Evolutionary conservation across 2,888 invertebrate genomes (phyloP).

Genomic region (Eretmocerus hayati): DNA sequence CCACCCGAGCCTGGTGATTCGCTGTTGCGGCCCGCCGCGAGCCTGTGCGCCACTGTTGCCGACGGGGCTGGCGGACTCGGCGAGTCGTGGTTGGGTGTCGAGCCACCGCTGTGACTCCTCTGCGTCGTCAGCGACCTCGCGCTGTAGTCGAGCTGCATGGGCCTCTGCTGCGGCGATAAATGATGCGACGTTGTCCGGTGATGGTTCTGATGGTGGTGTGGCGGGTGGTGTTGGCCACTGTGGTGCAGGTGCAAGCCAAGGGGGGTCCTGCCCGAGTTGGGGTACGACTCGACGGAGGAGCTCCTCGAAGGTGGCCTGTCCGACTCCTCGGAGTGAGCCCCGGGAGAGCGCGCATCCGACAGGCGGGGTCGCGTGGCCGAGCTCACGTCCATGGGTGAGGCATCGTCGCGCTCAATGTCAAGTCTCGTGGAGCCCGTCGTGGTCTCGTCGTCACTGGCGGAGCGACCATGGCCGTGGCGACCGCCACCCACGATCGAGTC

Average conservation of each 20-base stretch:
- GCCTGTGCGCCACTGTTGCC: too few species aligned
- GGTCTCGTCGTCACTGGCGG: slow-evolving; percentile 6
- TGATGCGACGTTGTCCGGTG: slow-evolving; percentile 22
- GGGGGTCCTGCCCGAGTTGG: slow-evolving; percentile 43
- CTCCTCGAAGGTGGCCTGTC: slow-evolving; percentile 42
- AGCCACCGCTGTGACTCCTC: slow-evolving; percentile 42
- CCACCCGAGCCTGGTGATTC: slow-evolving; percentile 29
- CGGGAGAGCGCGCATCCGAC: slow-evolving; percentile 46
- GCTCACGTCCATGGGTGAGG: slow-evolving; percentile 35
- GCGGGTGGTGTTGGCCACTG: not conserved
- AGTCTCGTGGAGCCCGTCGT: slow-evolving; percentile 1
- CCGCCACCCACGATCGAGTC: slow-evolving; percentile 83
- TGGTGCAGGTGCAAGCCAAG: slow-evolving; percentile 39
- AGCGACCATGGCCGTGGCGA: slow-evolving; percentile 29
- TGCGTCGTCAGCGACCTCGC: slow-evolving; percentile 29
- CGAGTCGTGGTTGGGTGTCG: slow-evolving; percentile 43
- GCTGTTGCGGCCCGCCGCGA: slow-evolving; percentile 21
- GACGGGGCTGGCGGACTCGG: slow-evolving; percentile 41
- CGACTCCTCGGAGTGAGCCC: slow-evolving; percentile 51
- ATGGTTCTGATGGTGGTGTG: slow-evolving; percentile 15
- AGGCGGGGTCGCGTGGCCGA: too few species aligned
- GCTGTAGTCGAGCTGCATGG: slow-evolving; percentile 25
- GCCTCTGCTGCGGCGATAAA: slow-evolving; percentile 20
- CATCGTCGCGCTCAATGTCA: slow-evolving; percentile 20
- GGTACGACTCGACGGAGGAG: slow-evolving; percentile 43